Base-by-base conservation (phyloP, 1,140 invertebrate genomes). In the Brachionus plicatilis region DNA sequence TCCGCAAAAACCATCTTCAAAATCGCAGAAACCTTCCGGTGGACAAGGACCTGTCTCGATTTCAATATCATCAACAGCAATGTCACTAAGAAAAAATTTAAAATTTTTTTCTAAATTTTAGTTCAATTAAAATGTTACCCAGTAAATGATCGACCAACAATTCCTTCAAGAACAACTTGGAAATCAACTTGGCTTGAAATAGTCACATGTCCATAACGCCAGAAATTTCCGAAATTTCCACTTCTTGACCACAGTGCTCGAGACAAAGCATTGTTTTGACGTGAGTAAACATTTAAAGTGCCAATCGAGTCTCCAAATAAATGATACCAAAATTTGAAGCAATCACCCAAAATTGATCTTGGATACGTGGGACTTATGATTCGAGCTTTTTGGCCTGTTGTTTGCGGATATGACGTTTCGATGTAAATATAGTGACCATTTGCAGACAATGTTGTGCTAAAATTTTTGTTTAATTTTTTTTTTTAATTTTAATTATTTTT, bases 11-110 rank as follows among this genome's bases (percentile, higher is more conserved):
- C 83, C 85, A 14, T 80, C 43, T 84, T 88, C 87, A 85, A 87
- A 87, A 60, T 85, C 84, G 70, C 87, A 87, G 9, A 27, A 70
- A 65, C 14, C 17, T 27, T 78, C 79, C 60, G 75, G 78, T 20
- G 86, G 65, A 85, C 88, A 88, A n/a, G 86, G 85, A n/a, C 86
- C 86, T 70, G 82, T 86, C 37, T 86, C 85, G 60, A 90, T 85
- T 24, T 85, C 84, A 14, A 89, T 80, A 83, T 90, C 89, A 86
- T 90, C 90, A 76, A 90, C 85, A 33, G 89, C 89, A 27, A 89
- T 89, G 82, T 89, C 88, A 50, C 89, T 88, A 41, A 85, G 85
- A 72, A 24, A 45, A 84, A n/a, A 37, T 37, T 37, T 37, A 7
- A 0, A 37, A 6, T 37, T 37, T 37, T 37, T 37, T 37, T 37